phyloP scores from a whole-genome alignment of 2,113 vertebrate species.

The Formicarius rufipectus region DNA sequence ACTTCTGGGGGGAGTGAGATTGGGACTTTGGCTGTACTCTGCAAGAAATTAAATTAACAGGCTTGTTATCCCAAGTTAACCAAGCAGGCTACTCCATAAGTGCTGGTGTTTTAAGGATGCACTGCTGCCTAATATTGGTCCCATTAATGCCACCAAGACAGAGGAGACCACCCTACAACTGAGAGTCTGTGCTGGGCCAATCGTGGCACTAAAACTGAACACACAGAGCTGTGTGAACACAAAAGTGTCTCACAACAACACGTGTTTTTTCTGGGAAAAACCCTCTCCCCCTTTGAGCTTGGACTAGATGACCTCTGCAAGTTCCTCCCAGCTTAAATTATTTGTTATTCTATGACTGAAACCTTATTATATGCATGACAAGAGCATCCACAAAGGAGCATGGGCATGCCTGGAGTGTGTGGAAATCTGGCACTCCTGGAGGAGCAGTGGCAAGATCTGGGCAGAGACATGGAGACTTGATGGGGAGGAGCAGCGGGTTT shows the following conservation, averaged over 20 bases:
- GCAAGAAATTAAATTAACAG: not conserved
- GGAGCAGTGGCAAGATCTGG: not conserved
- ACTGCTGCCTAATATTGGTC: not conserved
- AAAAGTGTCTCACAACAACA: not conserved
- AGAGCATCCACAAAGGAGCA: not conserved
- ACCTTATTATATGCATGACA: not conserved
- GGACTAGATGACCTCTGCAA: not conserved
- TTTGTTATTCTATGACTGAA: not conserved
- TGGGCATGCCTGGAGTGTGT: rapidly evolving
- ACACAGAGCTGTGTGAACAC: not conserved
- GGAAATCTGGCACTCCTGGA: not conserved
- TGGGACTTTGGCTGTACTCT: not conserved
- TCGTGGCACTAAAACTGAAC: not conserved
- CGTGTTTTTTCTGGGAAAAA: not conserved
- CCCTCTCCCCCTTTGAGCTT: not conserved
- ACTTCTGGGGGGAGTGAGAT: not conserved
- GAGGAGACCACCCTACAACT: not conserved
- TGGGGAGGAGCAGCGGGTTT: not conserved
- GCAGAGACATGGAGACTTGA: no score
- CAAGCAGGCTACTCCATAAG: not conserved
- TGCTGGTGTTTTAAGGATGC: not conserved
- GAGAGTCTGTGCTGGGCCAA: not conserved
- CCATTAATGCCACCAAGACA: not conserved
- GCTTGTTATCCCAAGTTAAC: not conserved
- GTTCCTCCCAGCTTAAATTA: not conserved